Evolutionary conservation across 2,888 invertebrate genomes (phyloP).

Genomic region (Lasioglossum vierecki): DNA sequence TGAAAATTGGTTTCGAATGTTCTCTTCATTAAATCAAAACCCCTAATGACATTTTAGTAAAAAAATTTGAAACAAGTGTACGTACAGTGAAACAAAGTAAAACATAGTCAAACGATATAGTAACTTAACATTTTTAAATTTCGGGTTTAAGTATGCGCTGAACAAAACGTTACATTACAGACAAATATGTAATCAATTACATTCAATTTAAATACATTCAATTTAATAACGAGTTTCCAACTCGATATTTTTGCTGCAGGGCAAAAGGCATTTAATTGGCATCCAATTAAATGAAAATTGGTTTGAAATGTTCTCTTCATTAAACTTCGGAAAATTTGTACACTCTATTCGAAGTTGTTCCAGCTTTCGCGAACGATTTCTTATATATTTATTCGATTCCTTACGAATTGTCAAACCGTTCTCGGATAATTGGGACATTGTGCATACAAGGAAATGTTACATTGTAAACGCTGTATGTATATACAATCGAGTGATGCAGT

Average conservation of each 20-base stretch:
- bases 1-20: too few relatives aligned
- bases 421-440: neutral
- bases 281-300: neutral
- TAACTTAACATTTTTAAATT: neutral
- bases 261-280: neutral
- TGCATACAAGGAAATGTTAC: neutral
- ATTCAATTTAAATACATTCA: too few relatives aligned
- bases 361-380: neutral
- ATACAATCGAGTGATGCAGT: slow-evolving; percentile 1
- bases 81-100: too few relatives aligned
- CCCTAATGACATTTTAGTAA: neutral
- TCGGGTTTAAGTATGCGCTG: neutral
- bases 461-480: neutral
- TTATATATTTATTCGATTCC: neutral
- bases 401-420: neutral
- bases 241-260: neutral
- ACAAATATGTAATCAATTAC: neutral
- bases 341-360: neutral
- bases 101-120: neutral
- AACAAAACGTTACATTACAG: neutral
- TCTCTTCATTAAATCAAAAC: too few relatives aligned
- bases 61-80: neutral
- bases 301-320: neutral
- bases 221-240: neutral
- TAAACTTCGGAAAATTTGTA: neutral